Evolutionary conservation across 2,113 vertebrate genomes (phyloP).

Genomic region (Aythya baeri): DNA sequence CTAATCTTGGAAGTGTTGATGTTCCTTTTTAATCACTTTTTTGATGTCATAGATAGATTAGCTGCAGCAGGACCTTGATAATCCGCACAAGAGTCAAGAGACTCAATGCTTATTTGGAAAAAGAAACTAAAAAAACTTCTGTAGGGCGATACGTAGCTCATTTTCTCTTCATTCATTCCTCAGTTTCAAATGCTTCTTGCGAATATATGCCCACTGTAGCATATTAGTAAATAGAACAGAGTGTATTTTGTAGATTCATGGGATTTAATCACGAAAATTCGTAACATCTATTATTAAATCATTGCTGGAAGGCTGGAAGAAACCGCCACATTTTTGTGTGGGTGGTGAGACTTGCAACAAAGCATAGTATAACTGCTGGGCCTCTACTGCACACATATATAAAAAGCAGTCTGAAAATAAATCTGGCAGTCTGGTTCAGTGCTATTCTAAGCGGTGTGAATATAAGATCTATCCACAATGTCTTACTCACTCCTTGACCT

Average conservation of each 20-base stretch:
- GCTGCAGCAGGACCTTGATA: slow-evolving; percentile 31
- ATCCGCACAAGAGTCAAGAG: neutral
- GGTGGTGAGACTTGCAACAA: slow-evolving; percentile 63
- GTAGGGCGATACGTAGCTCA: neutral
- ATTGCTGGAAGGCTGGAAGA: slow-evolving; percentile 46
- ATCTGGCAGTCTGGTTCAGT: slow-evolving; percentile 53
- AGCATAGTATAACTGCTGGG: slow-evolving; percentile 58
- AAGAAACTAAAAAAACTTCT: neutral
- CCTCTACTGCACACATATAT: slow-evolving; percentile 38
- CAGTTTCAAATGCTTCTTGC: neutral
- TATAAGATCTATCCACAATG: slow-evolving; percentile 29
- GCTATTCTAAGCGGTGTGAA: slow-evolving; percentile 54
- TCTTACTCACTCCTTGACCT: slow-evolving; percentile 63
- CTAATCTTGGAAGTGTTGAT: slow-evolving; percentile 42
- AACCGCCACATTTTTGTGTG: slow-evolving; percentile 25
- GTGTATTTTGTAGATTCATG: slow-evolving; percentile 42
- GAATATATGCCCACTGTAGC: neutral
- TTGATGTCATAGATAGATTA: slow-evolving; percentile 61
- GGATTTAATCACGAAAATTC: slow-evolving; percentile 31
- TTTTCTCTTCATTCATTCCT: neutral
- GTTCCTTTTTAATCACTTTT: slow-evolving; percentile 58
- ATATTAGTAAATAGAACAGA: slow-evolving; percentile 13
- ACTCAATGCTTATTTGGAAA: neutral
- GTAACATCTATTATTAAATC: slow-evolving; percentile 61
- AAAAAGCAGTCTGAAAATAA: slow-evolving; percentile 63